A percentile compares a stretch with the other conserved stretches of the same genome.
phyloP scores from a whole-genome alignment of 2,113 vertebrate species.

The Pitta sordida region DNA sequence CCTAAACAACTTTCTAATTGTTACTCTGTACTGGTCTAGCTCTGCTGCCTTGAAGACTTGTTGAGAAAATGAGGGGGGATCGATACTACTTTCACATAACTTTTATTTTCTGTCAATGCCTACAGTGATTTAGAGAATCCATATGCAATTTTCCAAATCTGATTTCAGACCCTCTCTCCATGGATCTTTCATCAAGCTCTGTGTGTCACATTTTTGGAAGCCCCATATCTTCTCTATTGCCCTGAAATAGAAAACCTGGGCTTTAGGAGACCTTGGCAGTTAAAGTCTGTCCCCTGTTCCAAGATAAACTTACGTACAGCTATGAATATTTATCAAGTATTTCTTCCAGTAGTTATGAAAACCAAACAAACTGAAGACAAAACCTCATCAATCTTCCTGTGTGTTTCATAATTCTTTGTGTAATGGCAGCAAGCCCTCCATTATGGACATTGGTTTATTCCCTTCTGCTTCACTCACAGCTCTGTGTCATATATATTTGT shows the following conservation, averaged over 20 bases:
- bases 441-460: background rate
- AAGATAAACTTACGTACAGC: background rate
- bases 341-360: background rate
- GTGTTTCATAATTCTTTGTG: background rate
- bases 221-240: background rate
- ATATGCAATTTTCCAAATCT: background rate
- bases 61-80: background rate
- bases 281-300: background rate
- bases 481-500: background rate
- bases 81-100: background rate
- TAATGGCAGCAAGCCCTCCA: background rate
- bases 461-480: background rate
- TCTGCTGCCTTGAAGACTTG: background rate
- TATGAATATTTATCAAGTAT: background rate
- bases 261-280: background rate
- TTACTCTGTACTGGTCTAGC: background rate
- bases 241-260: background rate
- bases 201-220: background rate
- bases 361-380: background rate
- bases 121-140: background rate
- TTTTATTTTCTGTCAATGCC: background rate
- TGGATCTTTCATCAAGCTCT: background rate
- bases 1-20: background rate
- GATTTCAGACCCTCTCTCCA: background rate
- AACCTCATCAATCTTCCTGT: background rate